Evolutionary conservation across 2,888 invertebrate genomes (phyloP).

Genomic region (Dysmachus trigonus): DNA sequence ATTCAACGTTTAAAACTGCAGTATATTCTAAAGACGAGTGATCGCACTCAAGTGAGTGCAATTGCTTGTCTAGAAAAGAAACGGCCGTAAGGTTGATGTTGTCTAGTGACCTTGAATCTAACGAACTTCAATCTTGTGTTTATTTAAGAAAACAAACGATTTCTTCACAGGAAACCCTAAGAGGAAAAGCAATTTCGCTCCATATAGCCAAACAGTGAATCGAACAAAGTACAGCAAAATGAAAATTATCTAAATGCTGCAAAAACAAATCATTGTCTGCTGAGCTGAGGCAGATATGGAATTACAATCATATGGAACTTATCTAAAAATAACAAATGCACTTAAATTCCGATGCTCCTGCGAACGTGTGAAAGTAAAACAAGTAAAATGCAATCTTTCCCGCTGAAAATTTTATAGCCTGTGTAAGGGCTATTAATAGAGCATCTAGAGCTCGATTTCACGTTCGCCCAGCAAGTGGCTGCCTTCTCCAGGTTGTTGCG

Average conservation of each 20-base stretch:
- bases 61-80: neutral
- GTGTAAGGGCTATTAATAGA: constrained; percentile 22
- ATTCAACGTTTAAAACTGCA: neutral
- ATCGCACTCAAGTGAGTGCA: neutral
- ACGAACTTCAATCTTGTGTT: neutral
- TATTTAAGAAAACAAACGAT: constrained; percentile 23
- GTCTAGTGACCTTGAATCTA: neutral
- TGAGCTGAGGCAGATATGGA: neutral
- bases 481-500: constrained; percentile 30
- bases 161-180: constrained; percentile 5
- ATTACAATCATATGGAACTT: constrained; percentile 10
- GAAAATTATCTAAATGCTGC: neutral
- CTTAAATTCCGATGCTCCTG: neutral
- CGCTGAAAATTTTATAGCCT: neutral
- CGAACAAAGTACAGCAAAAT: neutral
- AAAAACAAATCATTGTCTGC: neutral
- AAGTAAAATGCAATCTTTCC: neutral
- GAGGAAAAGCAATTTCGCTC: neutral
- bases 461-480: constrained; percentile 6
- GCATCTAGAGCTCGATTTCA: constrained; percentile 3
- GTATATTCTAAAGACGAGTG: neutral
- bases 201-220: neutral
- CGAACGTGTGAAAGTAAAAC: constrained; percentile 11
- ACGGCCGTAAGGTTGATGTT: neutral
- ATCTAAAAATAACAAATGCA: constrained; percentile 27